Conservation (phyloP, 2,888 invertebrate genomes). For the Agapetus fuscipes region DNA sequence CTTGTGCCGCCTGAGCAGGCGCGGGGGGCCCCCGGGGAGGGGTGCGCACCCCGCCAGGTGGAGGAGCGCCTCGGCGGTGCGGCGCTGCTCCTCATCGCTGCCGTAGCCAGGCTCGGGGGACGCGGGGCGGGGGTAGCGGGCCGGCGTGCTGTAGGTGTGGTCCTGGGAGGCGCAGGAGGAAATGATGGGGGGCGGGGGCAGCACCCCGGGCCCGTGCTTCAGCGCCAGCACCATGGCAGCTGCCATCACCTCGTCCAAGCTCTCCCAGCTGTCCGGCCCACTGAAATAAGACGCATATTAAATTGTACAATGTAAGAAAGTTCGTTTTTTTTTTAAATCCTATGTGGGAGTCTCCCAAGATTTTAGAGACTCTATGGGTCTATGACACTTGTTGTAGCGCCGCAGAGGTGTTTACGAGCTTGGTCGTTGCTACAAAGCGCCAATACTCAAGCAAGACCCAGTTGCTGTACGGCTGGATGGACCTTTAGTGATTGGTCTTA, state of each 20-base stretch:
- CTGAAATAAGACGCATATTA: conserved; percentile 23
- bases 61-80: conserved; percentile 42
- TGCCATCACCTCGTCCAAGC: conserved; percentile 68
- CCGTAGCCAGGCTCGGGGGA: conserved; percentile 19
- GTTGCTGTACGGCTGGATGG: too few species aligned
- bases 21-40: conserved; percentile 3
- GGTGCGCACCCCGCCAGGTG: conserved; percentile 36
- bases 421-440: too few species aligned
- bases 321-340: too few species aligned
- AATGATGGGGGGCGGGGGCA: conserved; percentile 50
- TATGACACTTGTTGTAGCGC: too few species aligned
- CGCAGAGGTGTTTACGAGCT: too few species aligned
- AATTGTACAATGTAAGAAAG: too few species aligned
- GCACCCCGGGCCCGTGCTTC: conserved; percentile 70
- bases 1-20: conserved; percentile 8
- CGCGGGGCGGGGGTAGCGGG: too few species aligned
- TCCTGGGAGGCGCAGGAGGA: conserved; percentile 87
- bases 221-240: conserved; percentile 83
- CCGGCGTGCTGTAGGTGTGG: conserved; percentile 75
- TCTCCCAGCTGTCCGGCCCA: conserved; percentile 39
- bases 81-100: conserved; percentile 33
- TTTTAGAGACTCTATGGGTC: too few species aligned
- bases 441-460: too few species aligned
- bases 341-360: too few species aligned
- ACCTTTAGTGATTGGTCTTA: too few species aligned